A percentile compares a stretch with the other conserved stretches of the same genome.
These are phyloP conservation scores for Panthera tigris DNA, from an alignment of 2,113 vertebrate genomes.

Conservation along the genomic window DNA sequence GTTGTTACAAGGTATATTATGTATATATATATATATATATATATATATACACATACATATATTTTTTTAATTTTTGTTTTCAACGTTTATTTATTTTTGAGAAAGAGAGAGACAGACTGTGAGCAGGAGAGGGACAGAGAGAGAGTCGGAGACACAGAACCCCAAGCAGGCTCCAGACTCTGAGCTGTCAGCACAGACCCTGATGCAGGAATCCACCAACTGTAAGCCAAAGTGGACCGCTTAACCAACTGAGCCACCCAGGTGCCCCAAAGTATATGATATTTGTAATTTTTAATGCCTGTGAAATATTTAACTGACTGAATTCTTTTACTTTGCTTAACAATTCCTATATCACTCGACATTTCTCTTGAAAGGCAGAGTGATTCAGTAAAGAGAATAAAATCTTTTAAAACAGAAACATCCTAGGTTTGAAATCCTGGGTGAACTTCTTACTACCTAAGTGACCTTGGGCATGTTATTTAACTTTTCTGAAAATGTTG, in stretches of 20 bases:
- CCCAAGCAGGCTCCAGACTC: no score
- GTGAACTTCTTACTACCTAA: background rate
- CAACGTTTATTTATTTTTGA: no score
- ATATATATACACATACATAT: background rate
- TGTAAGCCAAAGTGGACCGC: no score
- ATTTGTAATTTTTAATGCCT: background rate
- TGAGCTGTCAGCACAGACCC: no score
- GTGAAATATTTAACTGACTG: constrained; percentile 23
- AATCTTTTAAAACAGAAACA: background rate
- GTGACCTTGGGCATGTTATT: background rate
- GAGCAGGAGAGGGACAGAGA: no score
- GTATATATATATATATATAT: background rate
- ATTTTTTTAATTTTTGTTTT: no score
- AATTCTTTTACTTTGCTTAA: constrained; percentile 34
- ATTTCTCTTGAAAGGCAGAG: constrained; percentile 15
- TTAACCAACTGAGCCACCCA: no score
- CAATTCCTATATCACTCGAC: background rate
- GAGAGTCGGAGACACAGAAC: no score
- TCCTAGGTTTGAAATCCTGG: background rate
- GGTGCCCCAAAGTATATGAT: background rate
- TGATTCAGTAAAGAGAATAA: background rate
- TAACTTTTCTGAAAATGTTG: background rate
- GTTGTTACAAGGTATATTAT: background rate
- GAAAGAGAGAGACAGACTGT: no score
- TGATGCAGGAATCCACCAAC: no score